Evolutionary conservation across 1,140 invertebrate genomes (phyloP), one percentile per base, ranked within the genome.

Genomic region (Geopemphigus sp.): DNA sequence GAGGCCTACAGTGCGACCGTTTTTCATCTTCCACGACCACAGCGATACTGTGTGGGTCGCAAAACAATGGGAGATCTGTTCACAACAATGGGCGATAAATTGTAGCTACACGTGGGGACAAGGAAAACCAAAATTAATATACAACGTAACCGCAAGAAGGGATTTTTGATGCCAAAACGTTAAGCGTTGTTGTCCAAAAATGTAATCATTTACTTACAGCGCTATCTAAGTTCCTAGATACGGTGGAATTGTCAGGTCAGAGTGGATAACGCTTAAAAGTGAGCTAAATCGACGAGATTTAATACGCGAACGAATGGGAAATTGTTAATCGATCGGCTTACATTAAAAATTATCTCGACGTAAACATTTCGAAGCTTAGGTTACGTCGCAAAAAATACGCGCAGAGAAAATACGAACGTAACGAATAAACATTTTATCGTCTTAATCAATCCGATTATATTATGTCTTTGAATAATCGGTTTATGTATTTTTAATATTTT

Each of bases 41-140:
- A 12, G n/a, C 24, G 17, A 73, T 68, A 15, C 24, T 24, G 26
- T 6, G 3, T 24, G 29, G 10, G 54, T 73, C 29, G 24, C 70
- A 15, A 59, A 74, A 74, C 53, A 73, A 73, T 56, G 53, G 47
- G 10, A 26, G 66, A 70, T 70, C 26, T 53, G 66, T 70, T 70
- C 4, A 24, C 63, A 66, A 70, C 39, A 70, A 53, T 70, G 66
- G n/a, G 26, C 45, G 39, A 53, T 70, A 70, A 70, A 70, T 70
- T 50, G 66, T 11, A 50, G 4, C 47, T 14, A 19, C 29, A 14
- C 17, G 32, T 14, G 63, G 19, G 10, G 1, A 1, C 6, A 1
- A 15, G 32, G 5, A 47, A 32, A 47, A 22, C 12, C 39, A 68
- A 68, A 3, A 68, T 68, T 68, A 68, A 24, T 24, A 47, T 68